Percentiles rank a stretch among this genome's conserved stretches.
These are phyloP conservation scores for Ailuropoda melanoleuca DNA, from an alignment of 2,113 vertebrate genomes.

Conservation along the genomic window DNA sequence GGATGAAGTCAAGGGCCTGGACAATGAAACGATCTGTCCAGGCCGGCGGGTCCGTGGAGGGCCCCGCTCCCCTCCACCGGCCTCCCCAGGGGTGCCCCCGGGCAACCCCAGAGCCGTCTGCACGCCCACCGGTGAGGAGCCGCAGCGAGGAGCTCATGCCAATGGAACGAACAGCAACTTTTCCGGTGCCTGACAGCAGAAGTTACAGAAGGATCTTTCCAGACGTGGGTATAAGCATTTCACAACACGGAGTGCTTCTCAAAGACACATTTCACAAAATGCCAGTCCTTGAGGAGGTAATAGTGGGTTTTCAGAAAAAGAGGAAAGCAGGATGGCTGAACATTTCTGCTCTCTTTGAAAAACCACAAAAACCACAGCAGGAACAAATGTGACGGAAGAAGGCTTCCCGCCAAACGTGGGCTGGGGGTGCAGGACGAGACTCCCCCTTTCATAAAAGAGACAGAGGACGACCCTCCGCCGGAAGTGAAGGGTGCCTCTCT, in stretches of 20 bases:
- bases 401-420: not conserved
- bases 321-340: not conserved
- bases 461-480: not conserved
- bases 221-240: not conserved
- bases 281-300: not conserved
- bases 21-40: fast-evolving
- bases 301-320: not conserved
- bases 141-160: fast-evolving
- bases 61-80: too few relatives aligned
- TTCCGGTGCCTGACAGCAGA: fast-evolving
- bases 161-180: fast-evolving
- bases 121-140: fast-evolving
- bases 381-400: not conserved
- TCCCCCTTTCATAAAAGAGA: not conserved
- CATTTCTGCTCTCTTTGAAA: constrained; percentile 21
- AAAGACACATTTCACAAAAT: not conserved
- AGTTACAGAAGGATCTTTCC: not conserved
- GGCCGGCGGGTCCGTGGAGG: fast-evolving
- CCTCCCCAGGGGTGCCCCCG: not conserved
- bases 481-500: not conserved
- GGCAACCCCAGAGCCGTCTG: not conserved
- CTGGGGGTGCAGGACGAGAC: not conserved
- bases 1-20: not conserved
- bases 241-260: not conserved
- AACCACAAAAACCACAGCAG: constrained; percentile 36